These are phyloP conservation scores for Gastrophryne carolinensis DNA, from an alignment of 2,797 vertebrate species.

Conservation along the genomic window DNA sequence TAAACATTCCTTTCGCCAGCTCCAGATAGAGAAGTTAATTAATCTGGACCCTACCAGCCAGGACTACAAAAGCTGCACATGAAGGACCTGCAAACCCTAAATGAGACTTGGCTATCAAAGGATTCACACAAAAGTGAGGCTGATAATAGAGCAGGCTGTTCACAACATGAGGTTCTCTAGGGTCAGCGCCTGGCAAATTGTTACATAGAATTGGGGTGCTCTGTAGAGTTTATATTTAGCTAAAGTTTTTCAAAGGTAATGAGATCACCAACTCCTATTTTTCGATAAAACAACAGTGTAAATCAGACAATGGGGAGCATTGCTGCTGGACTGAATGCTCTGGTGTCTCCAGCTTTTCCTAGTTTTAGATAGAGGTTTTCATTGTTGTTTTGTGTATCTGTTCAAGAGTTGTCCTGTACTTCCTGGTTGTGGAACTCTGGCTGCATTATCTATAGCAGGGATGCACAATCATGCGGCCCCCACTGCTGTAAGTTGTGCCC, in stretches of 20 bases:
- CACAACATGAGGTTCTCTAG: not conserved
- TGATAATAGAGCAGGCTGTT: not conserved
- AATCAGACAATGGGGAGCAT: too few relatives aligned
- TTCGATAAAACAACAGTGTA: not conserved
- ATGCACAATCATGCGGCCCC: too few relatives aligned
- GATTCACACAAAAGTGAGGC: not conserved
- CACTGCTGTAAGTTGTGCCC: too few relatives aligned
- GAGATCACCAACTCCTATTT: not conserved
- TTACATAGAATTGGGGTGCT: not conserved
- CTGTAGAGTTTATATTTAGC: not conserved
- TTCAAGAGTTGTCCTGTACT: too few relatives aligned
- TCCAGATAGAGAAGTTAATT: not conserved
- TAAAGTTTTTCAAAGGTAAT: not conserved
- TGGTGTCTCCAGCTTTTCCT: too few relatives aligned
- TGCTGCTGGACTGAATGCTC: too few relatives aligned
- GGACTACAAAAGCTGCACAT: not conserved
- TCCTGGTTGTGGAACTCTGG: too few relatives aligned
- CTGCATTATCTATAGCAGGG: too few relatives aligned
- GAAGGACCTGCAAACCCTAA: not conserved
- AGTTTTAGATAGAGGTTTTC: too few relatives aligned
- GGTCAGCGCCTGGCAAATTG: not conserved
- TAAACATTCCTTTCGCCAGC: not conserved
- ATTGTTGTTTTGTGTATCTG: too few relatives aligned
- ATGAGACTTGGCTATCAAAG: not conserved
- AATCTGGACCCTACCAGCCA: not conserved